Conservation (phyloP, 2,888 invertebrate species). For the Parapristionchus giblindavisi region DNA sequence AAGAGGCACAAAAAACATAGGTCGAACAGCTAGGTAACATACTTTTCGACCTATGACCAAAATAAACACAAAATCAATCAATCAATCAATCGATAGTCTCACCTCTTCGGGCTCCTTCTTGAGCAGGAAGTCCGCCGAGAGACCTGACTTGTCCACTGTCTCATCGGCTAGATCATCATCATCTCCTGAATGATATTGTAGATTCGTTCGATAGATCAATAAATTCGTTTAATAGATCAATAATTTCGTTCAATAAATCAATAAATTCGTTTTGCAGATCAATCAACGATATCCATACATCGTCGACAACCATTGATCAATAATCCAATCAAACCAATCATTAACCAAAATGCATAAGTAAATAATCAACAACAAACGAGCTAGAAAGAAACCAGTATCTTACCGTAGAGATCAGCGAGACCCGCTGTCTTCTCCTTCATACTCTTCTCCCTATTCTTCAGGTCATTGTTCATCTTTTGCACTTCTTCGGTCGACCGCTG, state of each 20-base stretch:
- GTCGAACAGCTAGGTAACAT: too few relatives aligned
- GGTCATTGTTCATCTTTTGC: too few relatives aligned
- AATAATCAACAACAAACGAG: neutral
- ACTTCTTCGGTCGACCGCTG: too few relatives aligned
- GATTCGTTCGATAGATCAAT: too few relatives aligned
- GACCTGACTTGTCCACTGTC: conserved; percentile 43
- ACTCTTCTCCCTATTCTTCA: too few relatives aligned
- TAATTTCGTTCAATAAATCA: neutral
- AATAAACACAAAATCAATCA: neutral
- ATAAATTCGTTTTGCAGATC: neutral
- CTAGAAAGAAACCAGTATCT: neutral
- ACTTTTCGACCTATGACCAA: neutral
- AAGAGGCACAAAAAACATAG: too few relatives aligned
- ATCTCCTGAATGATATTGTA: conserved; percentile 42
- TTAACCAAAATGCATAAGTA: neutral
- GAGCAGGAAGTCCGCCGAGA: conserved; percentile 50
- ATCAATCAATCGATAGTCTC: neutral
- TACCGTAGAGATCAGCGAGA: conserved; percentile 46
- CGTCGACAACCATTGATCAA: neutral
- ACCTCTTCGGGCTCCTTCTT: conserved; percentile 46
- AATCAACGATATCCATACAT: neutral
- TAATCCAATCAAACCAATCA: neutral
- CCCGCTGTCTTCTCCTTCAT: conserved; percentile 41
- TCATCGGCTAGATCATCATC: conserved; percentile 44
- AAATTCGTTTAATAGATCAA: too few relatives aligned